A percentile compares a stretch with the other conserved stretches of the same genome.
phyloP scores from a whole-genome alignment of 2,113 vertebrate species.

The Rousettus leschenaultii region DNA sequence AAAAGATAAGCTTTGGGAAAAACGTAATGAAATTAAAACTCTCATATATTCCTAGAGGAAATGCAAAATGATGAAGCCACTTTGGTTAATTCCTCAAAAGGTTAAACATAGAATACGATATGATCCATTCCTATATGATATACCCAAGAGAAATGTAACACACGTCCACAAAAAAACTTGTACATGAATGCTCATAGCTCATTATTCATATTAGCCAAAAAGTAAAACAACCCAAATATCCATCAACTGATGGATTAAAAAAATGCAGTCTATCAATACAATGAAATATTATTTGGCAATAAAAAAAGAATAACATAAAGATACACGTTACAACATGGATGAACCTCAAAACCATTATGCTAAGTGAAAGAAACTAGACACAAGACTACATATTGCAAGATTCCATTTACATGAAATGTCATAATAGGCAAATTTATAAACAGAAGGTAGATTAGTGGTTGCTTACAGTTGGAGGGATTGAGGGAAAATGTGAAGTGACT shows the following conservation, averaged over 20 bases:
- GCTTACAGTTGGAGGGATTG: background rate
- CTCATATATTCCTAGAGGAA: background rate
- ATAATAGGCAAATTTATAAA: background rate
- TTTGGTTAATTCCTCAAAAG: background rate
- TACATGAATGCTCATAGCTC: background rate
- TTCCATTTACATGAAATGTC: background rate
- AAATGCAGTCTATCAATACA: background rate
- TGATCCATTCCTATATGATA: background rate
- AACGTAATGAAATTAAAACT: background rate
- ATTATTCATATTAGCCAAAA: background rate
- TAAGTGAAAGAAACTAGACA: background rate
- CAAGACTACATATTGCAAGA: background rate
- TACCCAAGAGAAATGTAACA: background rate
- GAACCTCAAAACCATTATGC: background rate
- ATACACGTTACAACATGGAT: background rate
- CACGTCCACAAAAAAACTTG: background rate
- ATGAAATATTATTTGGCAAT: background rate
- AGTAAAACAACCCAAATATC: background rate
- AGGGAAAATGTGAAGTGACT: background rate
- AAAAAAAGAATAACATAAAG: background rate
- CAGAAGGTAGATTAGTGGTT: background rate
- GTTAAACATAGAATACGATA: background rate
- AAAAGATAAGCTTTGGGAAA: background rate
- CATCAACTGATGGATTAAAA: background rate
- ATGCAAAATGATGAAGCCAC: background rate